Evolutionary conservation across 2,797 vertebrate genomes (phyloP).

Genomic region (Gephyroberyx darwinii): DNA sequence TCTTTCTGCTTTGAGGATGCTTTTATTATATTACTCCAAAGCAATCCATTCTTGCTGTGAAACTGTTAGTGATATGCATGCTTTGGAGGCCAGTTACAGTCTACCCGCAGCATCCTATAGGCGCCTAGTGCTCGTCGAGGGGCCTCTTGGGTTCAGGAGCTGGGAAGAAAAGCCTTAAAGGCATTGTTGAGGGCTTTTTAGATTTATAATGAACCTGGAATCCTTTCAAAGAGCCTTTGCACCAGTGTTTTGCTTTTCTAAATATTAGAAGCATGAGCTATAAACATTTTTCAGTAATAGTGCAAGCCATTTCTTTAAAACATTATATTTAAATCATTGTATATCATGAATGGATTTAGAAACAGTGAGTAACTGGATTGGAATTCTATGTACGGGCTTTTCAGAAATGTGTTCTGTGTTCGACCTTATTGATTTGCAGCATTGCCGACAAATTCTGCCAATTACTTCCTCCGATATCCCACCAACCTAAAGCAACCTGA

Average conservation of each 20-base stretch:
- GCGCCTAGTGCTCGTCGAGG: conserved; percentile 17
- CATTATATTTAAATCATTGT: neutral
- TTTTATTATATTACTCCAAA: conserved; percentile 11
- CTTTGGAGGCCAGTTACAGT: conserved; percentile 27
- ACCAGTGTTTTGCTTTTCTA: neutral
- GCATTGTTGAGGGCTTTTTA: conserved; percentile 40
- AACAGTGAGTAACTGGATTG: neutral
- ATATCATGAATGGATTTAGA: neutral
- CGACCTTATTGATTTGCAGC: too few species aligned
- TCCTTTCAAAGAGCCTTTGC: neutral
- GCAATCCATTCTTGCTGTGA: conserved; percentile 14
- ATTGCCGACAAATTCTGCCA: too few species aligned
- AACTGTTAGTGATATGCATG: conserved; percentile 14
- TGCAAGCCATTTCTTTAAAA: conserved; percentile 2
- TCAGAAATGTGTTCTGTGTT: too few species aligned
- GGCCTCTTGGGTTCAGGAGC: conserved; percentile 26
- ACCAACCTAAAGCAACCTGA: neutral
- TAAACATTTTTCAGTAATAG: neutral
- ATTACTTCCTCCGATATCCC: too few species aligned
- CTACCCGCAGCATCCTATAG: conserved; percentile 11
- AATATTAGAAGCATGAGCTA: too few species aligned
- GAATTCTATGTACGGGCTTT: neutral
- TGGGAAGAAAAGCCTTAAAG: conserved; percentile 37
- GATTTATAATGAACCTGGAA: conserved; percentile 27
- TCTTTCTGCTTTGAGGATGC: neutral